Conservation (phyloP, 1,140 invertebrate species). For the Eulimnadia texana region DNA sequence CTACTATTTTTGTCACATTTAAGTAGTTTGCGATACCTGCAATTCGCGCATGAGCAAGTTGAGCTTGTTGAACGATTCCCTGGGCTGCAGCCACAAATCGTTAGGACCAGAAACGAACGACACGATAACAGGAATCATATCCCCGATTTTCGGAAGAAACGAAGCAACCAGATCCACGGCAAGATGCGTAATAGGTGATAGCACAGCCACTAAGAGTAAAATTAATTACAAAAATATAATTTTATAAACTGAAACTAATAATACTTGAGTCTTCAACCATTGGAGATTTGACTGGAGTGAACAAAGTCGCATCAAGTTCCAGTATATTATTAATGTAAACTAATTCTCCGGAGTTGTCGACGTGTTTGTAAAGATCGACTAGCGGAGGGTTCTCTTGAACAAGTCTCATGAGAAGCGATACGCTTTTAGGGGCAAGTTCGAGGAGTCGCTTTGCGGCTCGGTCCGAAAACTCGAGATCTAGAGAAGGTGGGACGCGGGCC, state of each 20-base stretch:
- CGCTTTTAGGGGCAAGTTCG: not conserved
- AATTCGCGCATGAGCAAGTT: not conserved
- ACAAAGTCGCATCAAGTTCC: not conserved
- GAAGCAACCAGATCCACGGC: not conserved
- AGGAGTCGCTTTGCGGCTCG: not conserved
- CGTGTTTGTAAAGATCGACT: not conserved
- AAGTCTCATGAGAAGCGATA: not conserved
- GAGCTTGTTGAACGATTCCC: not conserved
- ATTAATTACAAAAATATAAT: no score
- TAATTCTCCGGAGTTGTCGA: not conserved
- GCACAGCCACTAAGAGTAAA: no score
- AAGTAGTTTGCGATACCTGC: not conserved
- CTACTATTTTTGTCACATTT: no score
- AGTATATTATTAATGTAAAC: not conserved
- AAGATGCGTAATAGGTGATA: no score
- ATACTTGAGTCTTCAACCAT: no score
- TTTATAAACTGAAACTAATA: no score
- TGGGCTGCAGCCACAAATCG: not conserved
- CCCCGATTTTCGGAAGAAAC: not conserved
- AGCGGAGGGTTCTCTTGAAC: not conserved
- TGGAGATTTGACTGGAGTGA: no score
- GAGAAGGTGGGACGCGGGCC: not conserved
- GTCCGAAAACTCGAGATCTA: not conserved
- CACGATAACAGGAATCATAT: not conserved
- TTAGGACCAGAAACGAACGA: not conserved